Evolutionary conservation across 2,113 vertebrate genomes (phyloP).

Genomic region (Herpailurus yagouaroundi): DNA sequence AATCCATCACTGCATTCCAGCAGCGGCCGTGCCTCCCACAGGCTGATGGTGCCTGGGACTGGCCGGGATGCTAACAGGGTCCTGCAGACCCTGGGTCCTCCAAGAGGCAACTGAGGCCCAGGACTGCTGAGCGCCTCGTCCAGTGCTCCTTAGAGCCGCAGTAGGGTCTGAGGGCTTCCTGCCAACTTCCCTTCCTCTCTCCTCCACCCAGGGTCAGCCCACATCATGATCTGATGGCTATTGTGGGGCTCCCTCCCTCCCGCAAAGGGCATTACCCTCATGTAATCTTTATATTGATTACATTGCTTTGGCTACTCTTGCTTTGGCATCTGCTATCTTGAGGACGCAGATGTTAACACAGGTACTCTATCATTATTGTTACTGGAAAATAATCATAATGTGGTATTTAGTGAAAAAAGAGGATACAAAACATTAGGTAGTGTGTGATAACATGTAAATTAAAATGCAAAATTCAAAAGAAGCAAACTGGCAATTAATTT

Average conservation of each 20-base stretch:
- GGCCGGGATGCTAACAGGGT: not conserved
- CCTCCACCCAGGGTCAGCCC: fast-evolving
- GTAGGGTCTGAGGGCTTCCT: not conserved
- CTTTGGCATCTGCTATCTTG: not conserved
- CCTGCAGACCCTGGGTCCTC: not conserved
- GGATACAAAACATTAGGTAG: not conserved
- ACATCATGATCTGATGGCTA: fast-evolving
- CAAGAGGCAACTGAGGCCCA: fast-evolving
- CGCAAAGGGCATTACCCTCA: too few species aligned
- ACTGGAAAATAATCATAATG: not conserved
- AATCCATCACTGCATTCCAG: fast-evolving
- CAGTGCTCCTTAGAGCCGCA: too few species aligned
- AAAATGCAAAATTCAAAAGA: constrained; percentile 49
- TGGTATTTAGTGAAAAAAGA: not conserved
- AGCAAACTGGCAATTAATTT: constrained; percentile 65
- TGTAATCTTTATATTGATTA: too few species aligned
- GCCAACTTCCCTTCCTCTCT: fast-evolving
- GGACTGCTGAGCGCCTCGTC: not conserved
- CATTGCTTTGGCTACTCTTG: too few species aligned
- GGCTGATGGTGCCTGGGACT: fast-evolving
- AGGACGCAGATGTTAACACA: not conserved
- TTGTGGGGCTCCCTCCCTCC: fast-evolving
- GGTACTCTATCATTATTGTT: not conserved
- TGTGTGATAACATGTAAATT: not conserved
- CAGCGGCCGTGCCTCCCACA: fast-evolving